Percentiles rank a stretch among this genome's conserved stretches.
phyloP scores from a whole-genome alignment of 2,797 vertebrate genomes.

The Acipenser oxyrinchus region DNA sequence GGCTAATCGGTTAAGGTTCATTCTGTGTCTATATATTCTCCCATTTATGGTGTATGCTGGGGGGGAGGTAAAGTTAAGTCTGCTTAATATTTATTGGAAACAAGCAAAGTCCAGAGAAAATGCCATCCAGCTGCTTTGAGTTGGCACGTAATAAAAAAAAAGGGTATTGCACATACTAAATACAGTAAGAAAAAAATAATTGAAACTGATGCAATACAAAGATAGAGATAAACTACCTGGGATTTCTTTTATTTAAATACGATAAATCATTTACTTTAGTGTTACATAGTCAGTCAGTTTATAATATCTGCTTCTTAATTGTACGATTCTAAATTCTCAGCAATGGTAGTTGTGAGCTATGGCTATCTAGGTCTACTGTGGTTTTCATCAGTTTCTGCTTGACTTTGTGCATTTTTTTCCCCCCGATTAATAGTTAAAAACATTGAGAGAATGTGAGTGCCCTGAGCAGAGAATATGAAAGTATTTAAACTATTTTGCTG shows the following conservation, averaged over 20 bases:
- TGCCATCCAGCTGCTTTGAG: too few species aligned
- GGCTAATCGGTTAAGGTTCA: too few species aligned
- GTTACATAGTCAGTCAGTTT: slow-evolving; percentile 45
- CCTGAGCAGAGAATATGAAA: slow-evolving; percentile 74
- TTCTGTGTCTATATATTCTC: too few species aligned
- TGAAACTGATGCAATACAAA: too few species aligned
- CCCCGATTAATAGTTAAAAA: slow-evolving; percentile 46
- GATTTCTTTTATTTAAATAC: slow-evolving; percentile 14
- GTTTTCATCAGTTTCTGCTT: too few species aligned
- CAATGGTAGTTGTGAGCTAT: not conserved
- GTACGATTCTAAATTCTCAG: not conserved
- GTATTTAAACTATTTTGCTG: slow-evolving; percentile 11
- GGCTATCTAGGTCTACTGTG: not conserved
- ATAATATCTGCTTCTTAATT: slow-evolving; percentile 37
- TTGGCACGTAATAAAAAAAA: too few species aligned
- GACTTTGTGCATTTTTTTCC: slow-evolving; percentile 43
- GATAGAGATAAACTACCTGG: slow-evolving; percentile 15
- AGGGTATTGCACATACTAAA: too few species aligned
- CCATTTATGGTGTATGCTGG: too few species aligned
- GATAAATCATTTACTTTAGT: slow-evolving; percentile 24
- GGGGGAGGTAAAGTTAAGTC: too few species aligned
- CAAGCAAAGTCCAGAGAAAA: too few species aligned
- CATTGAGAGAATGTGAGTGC: slow-evolving; percentile 51
- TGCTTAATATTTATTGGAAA: too few species aligned
- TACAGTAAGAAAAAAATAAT: too few species aligned